Base-by-base conservation (phyloP, 2,888 invertebrate species). In the Cabera pusaria region DNA sequence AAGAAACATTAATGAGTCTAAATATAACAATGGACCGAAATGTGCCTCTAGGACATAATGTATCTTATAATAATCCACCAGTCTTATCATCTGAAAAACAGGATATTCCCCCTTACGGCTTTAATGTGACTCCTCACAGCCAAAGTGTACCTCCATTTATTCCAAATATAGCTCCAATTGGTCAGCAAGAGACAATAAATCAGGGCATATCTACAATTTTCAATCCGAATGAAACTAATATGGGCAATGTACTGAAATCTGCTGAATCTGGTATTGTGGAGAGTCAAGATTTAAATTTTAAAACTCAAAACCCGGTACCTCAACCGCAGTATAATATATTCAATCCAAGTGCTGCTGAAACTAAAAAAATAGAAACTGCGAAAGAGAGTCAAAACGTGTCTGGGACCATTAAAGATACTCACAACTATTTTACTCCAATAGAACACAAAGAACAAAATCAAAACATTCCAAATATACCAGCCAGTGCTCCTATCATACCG, bases 401-500 rank as follows among this genome's bases (percentile, higher is more conserved):
- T 17, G 49, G 56, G 36, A 25, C 7, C 0, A 9, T 28, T 19
- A 29, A 26, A 9, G 22, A 23, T 6, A 37, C 11, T 20, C 23
- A 37, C 22, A 26, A 26, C 21, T 34, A 25, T 7, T 43, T 45
- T 8, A 41, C 34, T 14, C 37, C 42, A 12, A 33, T 43, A 9
- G 44, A 44, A 4, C 25, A 40, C 9, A 49, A 43, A 33, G 29
- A 32, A 17, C 44, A 44, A 31, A 18, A 34, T 5, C 19, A 49
- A 8, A 38, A 38, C 14, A 28, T 28, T 28, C 28, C 25, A 22
- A 56, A 29, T 22, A 52, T 7, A 21, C 43, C 40, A 27, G 32
- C 42, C 6, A 17, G 5, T 14, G 18, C 68, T 3, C 53, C 65
- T 9, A 66, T 80, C 0, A 81, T 86, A 34, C 83, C 87, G 3